Percentiles rank a stretch among this genome's conserved stretches.
Evolutionary conservation across 1,140 invertebrate species (phyloP).

Genomic region (Maniola jurtina): DNA sequence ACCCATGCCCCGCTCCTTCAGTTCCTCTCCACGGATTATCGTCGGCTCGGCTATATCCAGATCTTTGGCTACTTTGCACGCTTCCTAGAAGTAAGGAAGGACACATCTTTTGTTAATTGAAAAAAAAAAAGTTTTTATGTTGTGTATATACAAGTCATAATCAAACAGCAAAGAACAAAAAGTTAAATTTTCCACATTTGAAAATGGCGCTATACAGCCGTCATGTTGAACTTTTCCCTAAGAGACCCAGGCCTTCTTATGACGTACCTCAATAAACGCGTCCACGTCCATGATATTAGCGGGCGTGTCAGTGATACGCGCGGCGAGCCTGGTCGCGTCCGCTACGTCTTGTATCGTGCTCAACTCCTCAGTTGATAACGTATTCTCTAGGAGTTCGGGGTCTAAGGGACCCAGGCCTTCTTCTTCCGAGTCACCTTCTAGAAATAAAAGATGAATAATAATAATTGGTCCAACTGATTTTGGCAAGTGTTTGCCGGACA

Average conservation of each 20-base stretch:
- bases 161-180: too few species aligned
- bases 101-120: too few species aligned
- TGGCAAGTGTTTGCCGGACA: too few species aligned
- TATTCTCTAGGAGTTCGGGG: constrained; percentile 39
- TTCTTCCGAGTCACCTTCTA: constrained; percentile 56
- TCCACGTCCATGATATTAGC: constrained; percentile 92
- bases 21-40: constrained; percentile 88
- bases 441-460: neutral
- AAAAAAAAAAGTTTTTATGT: too few species aligned
- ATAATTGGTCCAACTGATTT: too few species aligned
- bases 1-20: constrained; percentile 86
- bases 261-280: constrained; percentile 84
- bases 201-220: too few species aligned
- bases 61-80: constrained; percentile 81
- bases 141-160: too few species aligned
- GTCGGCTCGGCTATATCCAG: constrained; percentile 82
- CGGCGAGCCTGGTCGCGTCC: constrained; percentile 84
- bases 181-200: too few species aligned
- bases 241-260: too few species aligned
- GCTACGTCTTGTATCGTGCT: constrained; percentile 81
- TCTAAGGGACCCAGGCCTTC: constrained; percentile 38
- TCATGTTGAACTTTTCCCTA: too few species aligned
- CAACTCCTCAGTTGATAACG: constrained; percentile 81
- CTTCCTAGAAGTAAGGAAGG: constrained; percentile 78
- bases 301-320: constrained; percentile 90